Conservation (phyloP, 2,797 vertebrate species). For the Pygocentrus nattereri region DNA sequence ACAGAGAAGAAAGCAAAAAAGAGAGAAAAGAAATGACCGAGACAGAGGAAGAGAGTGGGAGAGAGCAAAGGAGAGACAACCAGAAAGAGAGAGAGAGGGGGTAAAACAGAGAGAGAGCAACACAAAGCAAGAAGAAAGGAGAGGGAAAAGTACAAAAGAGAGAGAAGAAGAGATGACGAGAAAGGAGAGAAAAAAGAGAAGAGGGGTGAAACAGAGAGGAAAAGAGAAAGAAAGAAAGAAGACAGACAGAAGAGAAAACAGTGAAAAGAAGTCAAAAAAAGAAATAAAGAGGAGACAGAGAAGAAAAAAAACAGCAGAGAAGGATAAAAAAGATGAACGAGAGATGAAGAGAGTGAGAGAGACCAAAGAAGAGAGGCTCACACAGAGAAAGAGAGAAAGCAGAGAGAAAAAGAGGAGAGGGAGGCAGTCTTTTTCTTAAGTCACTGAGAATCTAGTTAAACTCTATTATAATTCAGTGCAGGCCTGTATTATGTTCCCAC, state of each 20-base stretch:
- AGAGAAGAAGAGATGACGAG: not conserved
- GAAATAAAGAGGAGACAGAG: not conserved
- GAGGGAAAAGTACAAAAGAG: not conserved
- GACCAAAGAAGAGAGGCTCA: too few species aligned
- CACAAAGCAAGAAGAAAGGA: not conserved
- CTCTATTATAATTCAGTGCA: conserved; percentile 25
- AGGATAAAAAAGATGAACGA: not conserved
- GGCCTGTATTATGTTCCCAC: not conserved
- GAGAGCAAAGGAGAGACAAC: conserved; percentile 31
- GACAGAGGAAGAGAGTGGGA: not conserved
- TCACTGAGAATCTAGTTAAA: not conserved
- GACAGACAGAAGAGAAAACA: too few species aligned
- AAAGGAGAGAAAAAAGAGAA: not conserved
- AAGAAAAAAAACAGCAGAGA: not conserved
- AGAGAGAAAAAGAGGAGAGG: not conserved
- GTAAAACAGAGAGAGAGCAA: not conserved
- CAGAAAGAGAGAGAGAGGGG: not conserved
- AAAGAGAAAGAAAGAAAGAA: not conserved
- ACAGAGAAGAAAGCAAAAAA: too few species aligned
- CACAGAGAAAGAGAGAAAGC: not conserved
- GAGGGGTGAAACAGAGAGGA: too few species aligned
- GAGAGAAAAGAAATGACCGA: conserved; percentile 1
- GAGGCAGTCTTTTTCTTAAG: not conserved
- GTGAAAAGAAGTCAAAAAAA: not conserved
- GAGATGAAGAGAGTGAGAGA: not conserved